Percentiles rank a stretch among this genome's conserved stretches.
Evolutionary conservation across 1,140 invertebrate species (phyloP).

Genomic region (Uloborus diversus): DNA sequence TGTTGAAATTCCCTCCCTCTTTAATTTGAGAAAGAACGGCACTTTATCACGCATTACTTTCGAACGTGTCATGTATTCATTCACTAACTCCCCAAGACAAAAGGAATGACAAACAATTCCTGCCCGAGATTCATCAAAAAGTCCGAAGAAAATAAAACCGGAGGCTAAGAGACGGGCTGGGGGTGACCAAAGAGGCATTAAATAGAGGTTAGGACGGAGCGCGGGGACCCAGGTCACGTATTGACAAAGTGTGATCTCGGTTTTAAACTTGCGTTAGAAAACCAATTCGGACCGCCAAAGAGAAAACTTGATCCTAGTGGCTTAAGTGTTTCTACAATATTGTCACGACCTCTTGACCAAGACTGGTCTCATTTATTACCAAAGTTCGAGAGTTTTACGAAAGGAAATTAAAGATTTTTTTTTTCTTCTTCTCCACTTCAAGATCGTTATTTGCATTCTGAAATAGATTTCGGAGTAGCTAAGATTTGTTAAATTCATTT

Average conservation of each 20-base stretch:
- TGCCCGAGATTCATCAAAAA: slow-evolving; percentile 4
- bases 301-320: slow-evolving; percentile 19
- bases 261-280: slow-evolving; percentile 30
- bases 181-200: slow-evolving; percentile 4
- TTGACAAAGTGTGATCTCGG: slow-evolving; percentile 26
- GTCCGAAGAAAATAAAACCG: slow-evolving; percentile 3
- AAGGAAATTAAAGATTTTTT: no score
- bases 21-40: no score
- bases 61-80: slow-evolving; percentile 10
- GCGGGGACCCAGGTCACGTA: not conserved
- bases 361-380: not conserved
- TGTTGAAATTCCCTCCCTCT: no score
- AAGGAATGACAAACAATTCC: slow-evolving; percentile 17
- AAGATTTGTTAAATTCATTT: no score
- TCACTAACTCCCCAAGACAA: not conserved
- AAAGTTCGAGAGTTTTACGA: no score
- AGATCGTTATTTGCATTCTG: no score
- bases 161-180: not conserved
- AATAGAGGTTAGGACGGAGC: slow-evolving; percentile 14
- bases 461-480: no score
- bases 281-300: slow-evolving; percentile 15
- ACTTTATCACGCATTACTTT: slow-evolving; percentile 18
- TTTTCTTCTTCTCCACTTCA: no score
- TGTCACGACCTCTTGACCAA: slow-evolving; percentile 26
- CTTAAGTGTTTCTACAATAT: slow-evolving; percentile 26